Evolutionary conservation across 2,797 vertebrate species (phyloP).

Genomic region (Stomatorhinus walkeri): DNA sequence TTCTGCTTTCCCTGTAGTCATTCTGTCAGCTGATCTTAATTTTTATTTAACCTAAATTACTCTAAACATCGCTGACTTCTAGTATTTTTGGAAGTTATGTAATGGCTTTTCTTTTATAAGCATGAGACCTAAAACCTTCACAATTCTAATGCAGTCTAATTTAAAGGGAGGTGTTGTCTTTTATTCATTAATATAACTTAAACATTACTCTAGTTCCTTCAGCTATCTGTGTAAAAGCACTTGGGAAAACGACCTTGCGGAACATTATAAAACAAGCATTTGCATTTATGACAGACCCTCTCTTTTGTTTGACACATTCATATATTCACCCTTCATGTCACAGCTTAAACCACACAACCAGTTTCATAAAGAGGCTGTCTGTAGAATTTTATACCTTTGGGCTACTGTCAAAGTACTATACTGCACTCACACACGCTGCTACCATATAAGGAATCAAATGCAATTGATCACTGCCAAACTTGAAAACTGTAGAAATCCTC

Average conservation of each 20-base stretch:
- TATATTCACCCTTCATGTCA: constrained; percentile 28
- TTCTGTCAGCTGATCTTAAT: not conserved
- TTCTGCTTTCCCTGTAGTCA: not conserved
- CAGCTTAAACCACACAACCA: constrained; percentile 33
- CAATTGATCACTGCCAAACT: constrained; percentile 45
- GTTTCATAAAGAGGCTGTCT: constrained; percentile 22
- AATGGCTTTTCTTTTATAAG: not conserved
- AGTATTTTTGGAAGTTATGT: not conserved
- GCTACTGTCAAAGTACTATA: constrained; percentile 62
- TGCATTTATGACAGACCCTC: not conserved
- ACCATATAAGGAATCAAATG: constrained; percentile 71
- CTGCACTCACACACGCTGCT: constrained; percentile 58
- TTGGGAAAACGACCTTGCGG: not conserved
- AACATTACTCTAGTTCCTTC: not conserved
- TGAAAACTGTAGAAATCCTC: constrained; percentile 46
- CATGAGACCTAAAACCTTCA: not conserved
- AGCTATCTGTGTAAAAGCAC: not conserved
- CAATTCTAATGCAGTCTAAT: not conserved
- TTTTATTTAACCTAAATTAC: not conserved
- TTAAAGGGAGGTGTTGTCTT: not conserved
- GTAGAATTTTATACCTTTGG: constrained; percentile 56
- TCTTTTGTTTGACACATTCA: constrained; percentile 21
- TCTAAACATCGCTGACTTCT: not conserved
- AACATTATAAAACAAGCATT: not conserved
- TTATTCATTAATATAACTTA: not conserved